A percentile compares a stretch with the other conserved stretches of the same genome.
phyloP scores from a whole-genome alignment of 1,140 invertebrate species.

The Frieseomelitta varia region DNA sequence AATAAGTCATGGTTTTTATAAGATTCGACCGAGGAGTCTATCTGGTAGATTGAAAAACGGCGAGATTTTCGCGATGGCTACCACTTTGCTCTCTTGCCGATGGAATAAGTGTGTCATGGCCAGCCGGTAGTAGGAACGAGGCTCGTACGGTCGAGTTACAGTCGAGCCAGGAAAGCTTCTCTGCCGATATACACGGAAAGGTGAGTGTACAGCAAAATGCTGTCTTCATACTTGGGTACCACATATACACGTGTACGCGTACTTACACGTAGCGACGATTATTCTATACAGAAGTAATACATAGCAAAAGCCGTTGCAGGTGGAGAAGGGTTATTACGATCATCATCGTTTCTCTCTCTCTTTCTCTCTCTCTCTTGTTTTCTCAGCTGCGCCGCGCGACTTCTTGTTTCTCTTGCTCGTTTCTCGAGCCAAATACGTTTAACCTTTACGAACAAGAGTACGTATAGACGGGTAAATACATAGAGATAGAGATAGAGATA shows the following conservation, averaged over 20 bases:
- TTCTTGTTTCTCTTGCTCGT: not conserved
- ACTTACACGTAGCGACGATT: not conserved
- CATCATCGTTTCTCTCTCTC: constrained; percentile 33
- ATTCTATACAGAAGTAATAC: constrained; percentile 50
- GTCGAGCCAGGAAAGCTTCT: constrained; percentile 69
- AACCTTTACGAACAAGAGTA: constrained; percentile 63
- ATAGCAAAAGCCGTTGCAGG: constrained; percentile 56
- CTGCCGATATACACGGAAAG: constrained; percentile 64
- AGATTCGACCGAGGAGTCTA: not conserved
- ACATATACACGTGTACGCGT: not conserved
- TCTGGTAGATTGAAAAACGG: constrained; percentile 48
- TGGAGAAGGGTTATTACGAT: constrained; percentile 67
- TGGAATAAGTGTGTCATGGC: constrained; percentile 74
- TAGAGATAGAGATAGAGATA: too few relatives aligned
- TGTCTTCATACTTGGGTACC: constrained; percentile 17
- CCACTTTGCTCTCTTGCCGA: constrained; percentile 62
- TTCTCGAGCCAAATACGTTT: constrained; percentile 61
- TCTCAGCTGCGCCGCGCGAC: too few relatives aligned
- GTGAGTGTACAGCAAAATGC: constrained; percentile 64
- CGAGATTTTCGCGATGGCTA: constrained; percentile 60
- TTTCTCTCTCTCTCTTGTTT: too few relatives aligned
- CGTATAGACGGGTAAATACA: not conserved
- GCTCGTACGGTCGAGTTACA: constrained; percentile 62
- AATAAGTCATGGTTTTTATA: not conserved
- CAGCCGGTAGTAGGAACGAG: constrained; percentile 71